Evolutionary conservation across 2,113 vertebrate genomes (phyloP), one percentile per base, ranked within the genome.

Genomic region (Neomonachus schauinslandi): DNA sequence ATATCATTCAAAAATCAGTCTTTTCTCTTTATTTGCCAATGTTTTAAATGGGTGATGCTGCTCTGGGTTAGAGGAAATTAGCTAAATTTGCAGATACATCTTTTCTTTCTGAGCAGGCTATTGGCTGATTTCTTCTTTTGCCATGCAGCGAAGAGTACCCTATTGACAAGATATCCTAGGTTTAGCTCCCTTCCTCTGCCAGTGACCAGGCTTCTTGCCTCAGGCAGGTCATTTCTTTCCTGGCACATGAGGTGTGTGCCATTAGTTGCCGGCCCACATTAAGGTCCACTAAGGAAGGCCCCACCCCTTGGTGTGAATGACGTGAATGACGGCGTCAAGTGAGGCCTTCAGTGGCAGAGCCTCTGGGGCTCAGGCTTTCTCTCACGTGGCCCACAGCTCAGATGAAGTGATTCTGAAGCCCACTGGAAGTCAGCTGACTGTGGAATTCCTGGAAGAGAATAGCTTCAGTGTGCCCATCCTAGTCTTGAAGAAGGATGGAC

Each of bases 391-490:
- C 88, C 72, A 82, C 98, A 99, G 99, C 98, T 99, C 99, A 72
- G 99, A 99, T 91, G 99, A 99, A 97, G 99, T 99, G 89, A 98
- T 99, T 93, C 97, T 99, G 88, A 99, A 99, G 96, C 99, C 99
- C 1, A 99, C 99, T 7, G 99, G 99, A 39, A 98, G 98, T 86
- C 99, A 99, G 98, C 98, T 99, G 95, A 99, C 99, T 0, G 99
- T 99, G 69, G 99, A 99, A 98, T 99, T 99, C 96, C 98, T 99
- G 81, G 99, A 99, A 97, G 99, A 99, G 98, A 99, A 99, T 97
- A 99, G 99, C 57, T 99, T 99, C 98, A 99, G 99, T 82, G 99
- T 99, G 83, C 99, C 99, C 46, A 99, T 99, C 88, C 98, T 99
- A 96, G 99, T 99, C 28, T 97, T 99, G 96, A 99, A 99, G 97